Evolutionary conservation across 2,113 vertebrate genomes (phyloP).

Genomic region (Rhegmatorhina hoffmannsi): DNA sequence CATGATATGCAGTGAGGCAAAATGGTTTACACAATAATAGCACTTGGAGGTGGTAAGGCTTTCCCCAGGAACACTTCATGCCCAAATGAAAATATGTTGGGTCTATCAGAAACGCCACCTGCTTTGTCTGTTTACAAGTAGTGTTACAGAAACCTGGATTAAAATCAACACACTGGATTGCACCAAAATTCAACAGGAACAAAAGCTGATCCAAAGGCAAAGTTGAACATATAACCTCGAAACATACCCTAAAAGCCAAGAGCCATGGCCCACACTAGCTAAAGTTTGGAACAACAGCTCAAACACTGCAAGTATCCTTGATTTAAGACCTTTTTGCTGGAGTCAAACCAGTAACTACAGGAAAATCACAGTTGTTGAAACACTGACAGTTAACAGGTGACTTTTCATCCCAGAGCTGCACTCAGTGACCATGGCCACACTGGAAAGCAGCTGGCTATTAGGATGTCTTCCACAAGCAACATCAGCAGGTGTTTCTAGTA

Average conservation of each 20-base stretch:
- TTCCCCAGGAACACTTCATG: background rate
- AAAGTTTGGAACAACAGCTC: background rate
- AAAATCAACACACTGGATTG: background rate
- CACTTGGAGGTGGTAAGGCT: background rate
- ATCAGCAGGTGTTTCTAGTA: background rate
- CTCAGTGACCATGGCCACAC: rapidly evolving
- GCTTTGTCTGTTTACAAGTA: background rate
- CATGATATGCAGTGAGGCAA: background rate
- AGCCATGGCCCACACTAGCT: background rate
- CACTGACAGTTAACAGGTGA: too few relatives aligned
- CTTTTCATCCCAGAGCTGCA: background rate
- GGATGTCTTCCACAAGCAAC: background rate
- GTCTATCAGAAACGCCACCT: background rate
- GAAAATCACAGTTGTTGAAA: background rate
- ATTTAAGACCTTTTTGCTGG: background rate
- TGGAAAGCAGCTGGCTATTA: background rate
- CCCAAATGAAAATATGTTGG: background rate
- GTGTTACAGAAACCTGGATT: background rate
- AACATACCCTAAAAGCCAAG: background rate
- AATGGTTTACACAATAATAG: background rate
- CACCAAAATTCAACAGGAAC: background rate
- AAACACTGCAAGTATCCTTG: background rate
- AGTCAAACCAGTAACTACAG: background rate
- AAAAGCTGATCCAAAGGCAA: background rate
- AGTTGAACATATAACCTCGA: background rate